Evolutionary conservation across 1,140 invertebrate genomes (phyloP), one percentile per base, ranked within the genome.

Genomic region (Hesperophylax magnus): DNA sequence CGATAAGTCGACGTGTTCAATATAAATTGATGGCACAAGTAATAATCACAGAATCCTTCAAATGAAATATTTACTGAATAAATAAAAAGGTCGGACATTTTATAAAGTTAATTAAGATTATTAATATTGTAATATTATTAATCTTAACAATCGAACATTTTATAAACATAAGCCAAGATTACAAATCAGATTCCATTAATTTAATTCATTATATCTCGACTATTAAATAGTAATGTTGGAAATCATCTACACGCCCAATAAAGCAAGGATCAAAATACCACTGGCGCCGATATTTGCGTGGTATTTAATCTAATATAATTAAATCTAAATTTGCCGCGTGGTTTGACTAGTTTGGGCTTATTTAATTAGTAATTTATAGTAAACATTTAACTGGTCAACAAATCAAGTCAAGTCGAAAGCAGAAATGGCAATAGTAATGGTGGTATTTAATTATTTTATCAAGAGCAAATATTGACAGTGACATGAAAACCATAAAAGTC

Each of bases 401-500:
- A 65, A 65, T 65, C 61, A 27, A 27, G 34, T 39, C 34, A 5
- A 39, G 34, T 39, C 34, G 34, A 39, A 39, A 39, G 34, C 34
- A 39, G 34, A 9, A 39, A 39, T 39, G 63, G 63, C 31, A 67
- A 67, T 39, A 67, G 6, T 8, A 67, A 39, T 39, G 6, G 60
- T 17, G 6, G 31, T 7, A 39, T 39, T 39, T 17, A 34, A 67
- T n/a, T 71, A 54, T 24, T 24, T 72, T 24, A 72, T 72, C 69
- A 22, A 72, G 69, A 72, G 9, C 34, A 54, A 72, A 17, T 72
- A 72, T 53, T 72, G 69, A 18, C 47, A 52, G 69, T 24, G 39
- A 72, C 69, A 72, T 17, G 34, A 39, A 39, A 39, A 39, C 54
- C 54, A n/a, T 58, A 58, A 58, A 58, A 39, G 34, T 39, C 3